phyloP scores from a whole-genome alignment of 92 coral and sea anemone species.

The Phymanthus crucifer region DNA sequence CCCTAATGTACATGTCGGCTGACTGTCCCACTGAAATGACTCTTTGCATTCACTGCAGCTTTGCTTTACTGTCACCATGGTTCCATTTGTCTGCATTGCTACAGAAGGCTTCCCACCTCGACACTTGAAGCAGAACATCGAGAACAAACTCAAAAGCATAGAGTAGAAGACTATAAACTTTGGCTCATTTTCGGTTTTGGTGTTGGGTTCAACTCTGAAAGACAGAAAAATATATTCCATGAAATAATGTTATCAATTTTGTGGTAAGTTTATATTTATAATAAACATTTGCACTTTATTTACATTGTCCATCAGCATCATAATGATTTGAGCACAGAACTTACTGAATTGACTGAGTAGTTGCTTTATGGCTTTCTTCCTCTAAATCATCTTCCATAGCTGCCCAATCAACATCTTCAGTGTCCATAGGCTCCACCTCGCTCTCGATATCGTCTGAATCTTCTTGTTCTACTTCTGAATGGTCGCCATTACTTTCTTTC shows the following conservation, averaged over 20 bases:
- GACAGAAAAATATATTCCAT: background rate
- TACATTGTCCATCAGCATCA: no score
- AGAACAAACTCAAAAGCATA: conserved; percentile 29
- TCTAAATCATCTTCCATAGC: background rate
- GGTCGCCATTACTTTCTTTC: background rate
- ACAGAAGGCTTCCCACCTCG: background rate
- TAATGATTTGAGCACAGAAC: background rate
- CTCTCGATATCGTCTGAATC: background rate
- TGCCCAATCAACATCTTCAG: background rate
- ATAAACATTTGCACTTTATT: background rate
- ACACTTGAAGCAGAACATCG: conserved; percentile 33
- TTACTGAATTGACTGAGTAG: background rate
- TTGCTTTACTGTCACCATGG: conserved; percentile 33
- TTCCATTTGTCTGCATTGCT: conserved; percentile 23
- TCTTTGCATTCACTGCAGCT: conserved; percentile 11
- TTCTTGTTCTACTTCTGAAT: background rate
- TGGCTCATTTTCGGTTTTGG: conserved; percentile 18
- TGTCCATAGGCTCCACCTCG: background rate
- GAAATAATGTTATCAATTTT: no score
- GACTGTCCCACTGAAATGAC: conserved; percentile 20
- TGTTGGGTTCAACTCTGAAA: conserved; percentile 41
- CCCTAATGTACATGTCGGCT: conserved; percentile 9
- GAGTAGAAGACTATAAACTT: conserved; percentile 43
- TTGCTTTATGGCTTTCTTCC: background rate
- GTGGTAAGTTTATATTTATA: background rate